Evolutionary conservation across 2,113 vertebrate species (phyloP).

Genomic region (Coregonus clupeaformis): DNA sequence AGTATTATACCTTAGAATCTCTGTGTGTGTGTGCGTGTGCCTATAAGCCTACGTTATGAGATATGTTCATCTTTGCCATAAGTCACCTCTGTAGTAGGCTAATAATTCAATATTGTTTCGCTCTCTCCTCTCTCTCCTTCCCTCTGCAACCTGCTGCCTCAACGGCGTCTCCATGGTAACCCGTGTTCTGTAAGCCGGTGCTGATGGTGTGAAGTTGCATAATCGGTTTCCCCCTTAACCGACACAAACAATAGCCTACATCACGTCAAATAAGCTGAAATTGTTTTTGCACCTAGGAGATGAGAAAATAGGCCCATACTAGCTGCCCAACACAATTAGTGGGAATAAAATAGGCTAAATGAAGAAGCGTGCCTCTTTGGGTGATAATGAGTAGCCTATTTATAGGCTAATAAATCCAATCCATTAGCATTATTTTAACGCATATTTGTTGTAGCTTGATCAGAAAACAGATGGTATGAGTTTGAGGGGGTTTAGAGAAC

Average conservation of each 20-base stretch:
- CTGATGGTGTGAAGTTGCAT: conserved; percentile 26
- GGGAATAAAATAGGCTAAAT: too few species aligned
- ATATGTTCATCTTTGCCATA: not conserved
- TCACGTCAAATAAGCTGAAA: not conserved
- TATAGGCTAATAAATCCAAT: too few species aligned
- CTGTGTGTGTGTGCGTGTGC: not conserved
- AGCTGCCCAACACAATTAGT: too few species aligned
- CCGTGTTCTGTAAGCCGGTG: conserved; percentile 3
- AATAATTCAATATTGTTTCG: not conserved
- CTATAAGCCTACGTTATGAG: not conserved
- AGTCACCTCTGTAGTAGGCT: not conserved
- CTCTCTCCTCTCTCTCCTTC: conserved; percentile 1
- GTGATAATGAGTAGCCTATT: too few species aligned
- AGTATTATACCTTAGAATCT: not conserved
- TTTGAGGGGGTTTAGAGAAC: too few species aligned
- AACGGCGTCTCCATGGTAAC: conserved; percentile 41
- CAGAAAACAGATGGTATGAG: too few species aligned
- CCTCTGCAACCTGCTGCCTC: conserved; percentile 18
- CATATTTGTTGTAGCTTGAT: too few species aligned
- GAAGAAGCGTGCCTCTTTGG: too few species aligned
- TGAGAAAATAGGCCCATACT: too few species aligned
- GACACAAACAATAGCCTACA: conserved; percentile 4
- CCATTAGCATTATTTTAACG: too few species aligned
- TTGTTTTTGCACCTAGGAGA: not conserved
- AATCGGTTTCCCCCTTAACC: conserved; percentile 15